Evolutionary conservation across 1,140 invertebrate genomes (phyloP), one percentile per base, ranked within the genome.

Genomic region (Bilobella aurantiaca): DNA sequence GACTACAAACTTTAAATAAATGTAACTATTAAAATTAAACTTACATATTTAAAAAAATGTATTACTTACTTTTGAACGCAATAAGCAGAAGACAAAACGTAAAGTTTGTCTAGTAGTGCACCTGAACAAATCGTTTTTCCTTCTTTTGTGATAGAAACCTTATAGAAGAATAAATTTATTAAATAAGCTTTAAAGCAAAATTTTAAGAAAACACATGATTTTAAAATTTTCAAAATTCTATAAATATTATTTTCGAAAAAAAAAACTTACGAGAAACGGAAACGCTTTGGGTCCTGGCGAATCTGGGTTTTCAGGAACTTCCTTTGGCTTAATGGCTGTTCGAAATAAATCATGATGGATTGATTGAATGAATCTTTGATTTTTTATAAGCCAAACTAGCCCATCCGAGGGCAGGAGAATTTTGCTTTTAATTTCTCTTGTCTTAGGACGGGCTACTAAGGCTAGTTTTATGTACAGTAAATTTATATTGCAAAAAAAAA

Each of bases 101-200:
- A 62, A 28, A 68, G 31, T 42, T 64, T 28, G 23, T 68, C 58
- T 27, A 68, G 46, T 0, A 69, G 27, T 16, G 68, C 62, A 28
- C 68, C 68, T 25, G 23, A 25, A 30, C 64, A 69, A 21, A 69
- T 65, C 23, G 65, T 59, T 3, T 58, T 56, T 0, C 66, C 66
- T 32, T 67, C 66, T 28, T 64, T 58, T 18, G 62, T 16, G 16
- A 69, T 28, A 8, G 68, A 67, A 49, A 59, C 67, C 67, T 69
- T 18, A 14, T 27, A 42, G 12, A 42, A 12, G 37, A n/a, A n/a
- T n/a, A n/a, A n/a, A n/a, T n/a, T n/a, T n/a, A n/a, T n/a, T n/a
- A n/a, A n/a, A n/a, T n/a, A n/a, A n/a, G n/a, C n/a, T n/a, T n/a
- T n/a, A n/a, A n/a, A n/a, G n/a, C n/a, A n/a, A n/a, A n/a, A n/a